Evolutionary conservation across 92 coral and sea anemone species (phyloP).

Genomic region (Palythoa heliodiscus): DNA sequence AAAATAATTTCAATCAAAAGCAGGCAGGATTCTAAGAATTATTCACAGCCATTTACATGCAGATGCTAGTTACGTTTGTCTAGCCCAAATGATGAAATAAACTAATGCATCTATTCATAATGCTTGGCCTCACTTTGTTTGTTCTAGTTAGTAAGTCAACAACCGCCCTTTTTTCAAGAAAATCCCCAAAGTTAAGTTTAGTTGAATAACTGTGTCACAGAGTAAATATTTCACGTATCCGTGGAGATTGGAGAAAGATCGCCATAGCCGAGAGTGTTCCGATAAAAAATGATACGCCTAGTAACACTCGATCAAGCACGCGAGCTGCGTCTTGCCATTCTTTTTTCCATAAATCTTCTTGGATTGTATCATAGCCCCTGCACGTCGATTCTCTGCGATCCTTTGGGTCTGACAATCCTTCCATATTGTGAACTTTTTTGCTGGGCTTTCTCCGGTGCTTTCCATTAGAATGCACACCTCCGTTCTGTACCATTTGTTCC

Average conservation of each 20-base stretch:
- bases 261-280: slow-evolving; percentile 86
- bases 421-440: slow-evolving; percentile 66
- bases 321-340: slow-evolving; percentile 94
- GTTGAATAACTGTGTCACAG: slow-evolving; percentile 47
- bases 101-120: too few relatives aligned
- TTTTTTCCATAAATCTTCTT: slow-evolving; percentile 74
- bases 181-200: neutral
- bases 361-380: slow-evolving; percentile 46
- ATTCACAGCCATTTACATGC: too few relatives aligned
- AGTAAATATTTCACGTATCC: slow-evolving; percentile 76
- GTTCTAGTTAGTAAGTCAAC: too few relatives aligned
- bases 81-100: too few relatives aligned
- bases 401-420: slow-evolving; percentile 49
- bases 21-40: too few relatives aligned
- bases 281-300: slow-evolving; percentile 76
- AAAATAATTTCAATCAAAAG: too few relatives aligned
- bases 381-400: slow-evolving; percentile 49
- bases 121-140: too few relatives aligned
- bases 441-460: slow-evolving; percentile 64
- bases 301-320: slow-evolving; percentile 79
- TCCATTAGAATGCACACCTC: slow-evolving; percentile 68
- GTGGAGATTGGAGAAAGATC: slow-evolving; percentile 84
- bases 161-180: neutral
- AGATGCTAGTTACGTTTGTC: too few relatives aligned
- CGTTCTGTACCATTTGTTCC: slow-evolving; percentile 74